These are phyloP conservation scores for Agelastica alni DNA, from an alignment of 2,888 invertebrate species.

Conservation along the genomic window DNA sequence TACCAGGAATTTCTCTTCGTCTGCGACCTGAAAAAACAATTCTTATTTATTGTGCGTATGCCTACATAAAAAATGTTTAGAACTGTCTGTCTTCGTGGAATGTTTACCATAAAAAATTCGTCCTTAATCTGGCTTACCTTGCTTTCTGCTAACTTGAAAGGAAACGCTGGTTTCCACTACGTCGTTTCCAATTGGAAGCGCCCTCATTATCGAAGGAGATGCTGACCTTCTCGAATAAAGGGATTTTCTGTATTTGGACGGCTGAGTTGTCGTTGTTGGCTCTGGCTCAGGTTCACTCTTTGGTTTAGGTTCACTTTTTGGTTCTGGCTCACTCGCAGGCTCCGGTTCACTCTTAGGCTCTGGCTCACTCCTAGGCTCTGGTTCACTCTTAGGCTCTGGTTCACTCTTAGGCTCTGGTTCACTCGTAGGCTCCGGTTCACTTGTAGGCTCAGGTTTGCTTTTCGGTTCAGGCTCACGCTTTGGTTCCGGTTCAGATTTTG, in stretches of 20 bases:
- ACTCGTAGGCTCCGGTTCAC: conserved; percentile 53
- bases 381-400: conserved; percentile 48
- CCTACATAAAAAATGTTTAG: too few relatives aligned
- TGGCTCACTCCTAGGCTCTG: conserved; percentile 48
- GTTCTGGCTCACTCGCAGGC: conserved; percentile 55
- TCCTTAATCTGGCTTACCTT: conserved; percentile 57
- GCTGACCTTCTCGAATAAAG: conserved; percentile 52
- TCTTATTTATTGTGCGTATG: not conserved
- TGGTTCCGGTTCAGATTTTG: conserved; percentile 54
- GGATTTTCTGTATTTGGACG: conserved; percentile 49
- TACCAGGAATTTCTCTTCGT: conserved; percentile 15
- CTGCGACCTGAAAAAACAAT: conserved; percentile 8
- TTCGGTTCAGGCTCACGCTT: conserved; percentile 41
- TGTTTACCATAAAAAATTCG: too few relatives aligned
- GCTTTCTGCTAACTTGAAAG: conserved; percentile 72
- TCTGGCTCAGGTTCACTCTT: conserved; percentile 46
- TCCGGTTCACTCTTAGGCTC: conserved; percentile 47
- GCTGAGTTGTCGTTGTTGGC: conserved; percentile 43
- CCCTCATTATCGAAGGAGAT: conserved; percentile 32
- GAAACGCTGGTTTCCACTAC: conserved; percentile 79
- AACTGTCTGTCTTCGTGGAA: too few relatives aligned
- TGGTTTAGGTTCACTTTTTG: conserved; percentile 54
- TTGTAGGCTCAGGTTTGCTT: conserved; percentile 53
- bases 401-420: conserved; percentile 55
- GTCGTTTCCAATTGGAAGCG: conserved; percentile 58